phyloP scores from a whole-genome alignment of 1,140 invertebrate species.

The Sipha flava region DNA sequence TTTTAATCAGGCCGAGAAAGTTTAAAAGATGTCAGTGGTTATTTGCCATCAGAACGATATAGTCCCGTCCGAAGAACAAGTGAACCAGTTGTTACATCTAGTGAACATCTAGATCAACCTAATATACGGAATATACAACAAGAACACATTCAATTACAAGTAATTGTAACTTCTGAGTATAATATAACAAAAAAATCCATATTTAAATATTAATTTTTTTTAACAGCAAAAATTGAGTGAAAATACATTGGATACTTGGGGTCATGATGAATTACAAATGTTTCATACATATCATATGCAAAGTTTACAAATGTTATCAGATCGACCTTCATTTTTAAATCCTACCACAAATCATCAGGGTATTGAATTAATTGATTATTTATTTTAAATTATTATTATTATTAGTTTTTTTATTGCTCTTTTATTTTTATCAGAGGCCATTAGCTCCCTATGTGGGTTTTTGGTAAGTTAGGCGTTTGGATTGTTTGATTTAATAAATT shows the following conservation, averaged over 20 bases:
- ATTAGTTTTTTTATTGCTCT: too few relatives aligned
- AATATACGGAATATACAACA: constrained; percentile 48
- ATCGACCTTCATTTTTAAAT: not conserved
- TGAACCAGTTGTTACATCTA: constrained; percentile 49
- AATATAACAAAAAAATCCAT: not conserved
- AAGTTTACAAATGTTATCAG: constrained; percentile 16
- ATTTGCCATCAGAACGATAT: constrained; percentile 66
- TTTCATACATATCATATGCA: constrained; percentile 33
- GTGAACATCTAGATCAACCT: constrained; percentile 10
- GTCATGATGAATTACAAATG: constrained; percentile 33
- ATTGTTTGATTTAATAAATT: too few relatives aligned
- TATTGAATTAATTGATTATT: not conserved
- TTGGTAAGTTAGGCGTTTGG: too few relatives aligned
- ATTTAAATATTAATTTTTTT: not conserved
- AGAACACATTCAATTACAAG: constrained; percentile 52
- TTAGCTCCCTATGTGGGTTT: too few relatives aligned
- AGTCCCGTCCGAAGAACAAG: constrained; percentile 82
- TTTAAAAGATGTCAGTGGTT: constrained; percentile 48
- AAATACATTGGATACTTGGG: not conserved
- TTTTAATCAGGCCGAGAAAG: constrained; percentile 43
- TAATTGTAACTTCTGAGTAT: not conserved
- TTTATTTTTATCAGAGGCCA: too few relatives aligned
- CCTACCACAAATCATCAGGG: constrained; percentile 19
- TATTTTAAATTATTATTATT: not conserved
- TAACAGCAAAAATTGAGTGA: constrained; percentile 32